Percentiles rank a stretch among this genome's conserved stretches.
These are phyloP conservation scores for Norana najaformis DNA, from an alignment of 2,888 invertebrate genomes.

Conservation along the genomic window DNA sequence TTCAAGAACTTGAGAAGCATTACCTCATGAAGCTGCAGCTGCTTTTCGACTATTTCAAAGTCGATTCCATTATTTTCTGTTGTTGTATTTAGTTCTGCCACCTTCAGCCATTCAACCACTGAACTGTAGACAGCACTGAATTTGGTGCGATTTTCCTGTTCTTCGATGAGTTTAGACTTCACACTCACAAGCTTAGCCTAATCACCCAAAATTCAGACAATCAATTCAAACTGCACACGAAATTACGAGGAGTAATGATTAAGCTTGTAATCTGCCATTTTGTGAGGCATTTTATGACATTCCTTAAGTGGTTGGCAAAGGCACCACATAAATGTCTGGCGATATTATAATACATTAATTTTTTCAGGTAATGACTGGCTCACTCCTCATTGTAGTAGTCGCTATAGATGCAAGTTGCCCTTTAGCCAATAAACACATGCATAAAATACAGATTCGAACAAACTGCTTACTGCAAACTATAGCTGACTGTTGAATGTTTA, in stretches of 20 bases:
- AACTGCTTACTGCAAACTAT: too few species aligned
- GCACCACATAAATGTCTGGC: too few species aligned
- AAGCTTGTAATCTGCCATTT: not conserved
- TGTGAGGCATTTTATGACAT: not conserved
- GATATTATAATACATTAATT: too few species aligned
- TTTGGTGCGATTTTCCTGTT: conserved; percentile 51
- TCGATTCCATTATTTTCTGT: conserved; percentile 83
- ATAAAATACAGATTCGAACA: too few species aligned
- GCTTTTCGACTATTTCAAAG: conserved; percentile 79
- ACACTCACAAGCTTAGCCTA: not conserved
- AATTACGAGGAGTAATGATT: not conserved
- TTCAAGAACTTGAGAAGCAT: not conserved
- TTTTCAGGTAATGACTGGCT: too few species aligned
- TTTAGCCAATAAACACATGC: too few species aligned
- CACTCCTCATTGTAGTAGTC: too few species aligned
- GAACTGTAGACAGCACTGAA: conserved; percentile 52
- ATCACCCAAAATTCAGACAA: not conserved
- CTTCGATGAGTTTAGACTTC: conserved; percentile 48
- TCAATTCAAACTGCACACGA: not conserved
- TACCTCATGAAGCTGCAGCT: conserved; percentile 83
- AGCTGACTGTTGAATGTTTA: too few species aligned
- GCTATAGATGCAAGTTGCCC: too few species aligned
- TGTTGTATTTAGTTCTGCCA: conserved; percentile 53
- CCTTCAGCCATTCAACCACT: conserved; percentile 55
- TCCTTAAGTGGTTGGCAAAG: not conserved